Evolutionary conservation across 1,140 invertebrate species (phyloP).

Genomic region (Branchinecta lindahli): DNA sequence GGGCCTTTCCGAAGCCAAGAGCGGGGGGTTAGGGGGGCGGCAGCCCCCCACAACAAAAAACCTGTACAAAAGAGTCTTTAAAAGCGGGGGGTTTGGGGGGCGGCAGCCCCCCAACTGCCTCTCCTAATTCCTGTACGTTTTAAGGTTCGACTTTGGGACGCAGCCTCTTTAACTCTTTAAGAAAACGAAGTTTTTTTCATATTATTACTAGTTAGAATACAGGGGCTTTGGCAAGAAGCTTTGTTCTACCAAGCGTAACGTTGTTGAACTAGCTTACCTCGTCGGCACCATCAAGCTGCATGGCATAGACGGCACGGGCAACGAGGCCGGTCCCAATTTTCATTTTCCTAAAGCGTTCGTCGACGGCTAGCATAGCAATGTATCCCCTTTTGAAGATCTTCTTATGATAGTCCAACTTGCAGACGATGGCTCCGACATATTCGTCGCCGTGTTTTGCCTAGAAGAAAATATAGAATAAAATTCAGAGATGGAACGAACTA

Average conservation of each 20-base stretch:
- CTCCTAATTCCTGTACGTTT: too few relatives aligned
- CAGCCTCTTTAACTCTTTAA: too few relatives aligned
- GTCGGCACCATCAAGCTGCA: slow-evolving; percentile 87
- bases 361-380: slow-evolving; percentile 97
- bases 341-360: slow-evolving; percentile 82
- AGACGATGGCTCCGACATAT: slow-evolving; percentile 93
- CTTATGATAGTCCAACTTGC: slow-evolving; percentile 89
- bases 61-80: too few relatives aligned
- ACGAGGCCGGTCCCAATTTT: slow-evolving; percentile 67
- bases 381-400: slow-evolving; percentile 86
- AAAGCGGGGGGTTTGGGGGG: too few relatives aligned
- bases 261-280: slow-evolving; percentile 44
- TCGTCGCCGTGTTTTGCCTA: slow-evolving; percentile 62
- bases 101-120: too few relatives aligned
- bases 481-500: slow-evolving; percentile 18
- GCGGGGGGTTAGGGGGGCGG: too few relatives aligned
- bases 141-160: too few relatives aligned
- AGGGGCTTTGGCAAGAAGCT: too few relatives aligned
- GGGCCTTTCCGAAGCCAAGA: too few relatives aligned
- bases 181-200: too few relatives aligned
- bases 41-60: too few relatives aligned
- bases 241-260: not conserved
- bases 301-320: slow-evolving; percentile 51
- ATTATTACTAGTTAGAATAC: too few relatives aligned
- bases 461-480: slow-evolving; percentile 22